phyloP scores from a whole-genome alignment of 2,113 vertebrate species.

The Burhinus bistriatus region DNA sequence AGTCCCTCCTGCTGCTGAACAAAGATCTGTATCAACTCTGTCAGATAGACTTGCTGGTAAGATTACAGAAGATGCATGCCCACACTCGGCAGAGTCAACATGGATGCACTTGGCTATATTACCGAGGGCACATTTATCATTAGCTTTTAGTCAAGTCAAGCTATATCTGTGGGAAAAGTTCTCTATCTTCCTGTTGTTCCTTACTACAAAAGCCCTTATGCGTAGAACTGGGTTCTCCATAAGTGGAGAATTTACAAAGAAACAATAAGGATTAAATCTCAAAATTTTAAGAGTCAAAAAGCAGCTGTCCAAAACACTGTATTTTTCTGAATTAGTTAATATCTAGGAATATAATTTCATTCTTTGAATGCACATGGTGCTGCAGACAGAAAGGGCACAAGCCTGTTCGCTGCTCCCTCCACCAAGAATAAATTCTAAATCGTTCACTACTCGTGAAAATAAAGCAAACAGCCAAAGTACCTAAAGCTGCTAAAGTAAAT shows the following conservation, averaged over 20 bases:
- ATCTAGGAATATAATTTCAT: not conserved
- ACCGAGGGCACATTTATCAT: not conserved
- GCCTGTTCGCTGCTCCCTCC: not conserved
- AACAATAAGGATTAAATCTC: not conserved
- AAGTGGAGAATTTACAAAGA: not conserved
- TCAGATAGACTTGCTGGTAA: not conserved
- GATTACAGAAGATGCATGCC: not conserved
- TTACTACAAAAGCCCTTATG: not conserved
- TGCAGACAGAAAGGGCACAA: not conserved
- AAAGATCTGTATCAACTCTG: not conserved
- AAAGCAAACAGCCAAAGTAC: not conserved
- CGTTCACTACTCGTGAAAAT: not conserved
- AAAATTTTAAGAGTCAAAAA: not conserved
- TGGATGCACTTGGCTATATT: not conserved
- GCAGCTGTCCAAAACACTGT: not conserved
- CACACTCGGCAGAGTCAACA: not conserved
- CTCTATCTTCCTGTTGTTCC: not conserved
- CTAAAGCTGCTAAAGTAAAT: not conserved
- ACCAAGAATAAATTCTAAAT: not conserved
- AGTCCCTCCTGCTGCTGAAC: not conserved
- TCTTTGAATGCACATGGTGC: not conserved
- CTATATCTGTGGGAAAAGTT: not conserved
- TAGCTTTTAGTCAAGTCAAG: not conserved
- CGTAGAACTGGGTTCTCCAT: not conserved
- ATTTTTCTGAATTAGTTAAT: not conserved